Evolutionary conservation across 1,140 invertebrate genomes (phyloP).

Genomic region (Megathymus violae): DNA sequence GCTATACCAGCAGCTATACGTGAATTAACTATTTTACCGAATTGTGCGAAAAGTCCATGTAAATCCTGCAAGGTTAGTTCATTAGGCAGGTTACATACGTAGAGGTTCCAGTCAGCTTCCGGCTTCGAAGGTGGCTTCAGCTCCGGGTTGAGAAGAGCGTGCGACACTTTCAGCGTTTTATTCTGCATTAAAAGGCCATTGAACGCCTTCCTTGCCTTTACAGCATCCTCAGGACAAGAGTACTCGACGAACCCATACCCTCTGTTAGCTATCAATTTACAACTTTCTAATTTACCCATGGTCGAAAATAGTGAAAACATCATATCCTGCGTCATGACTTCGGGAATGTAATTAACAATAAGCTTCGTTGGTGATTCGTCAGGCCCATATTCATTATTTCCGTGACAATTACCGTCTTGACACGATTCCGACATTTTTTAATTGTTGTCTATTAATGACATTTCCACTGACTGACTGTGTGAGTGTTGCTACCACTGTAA

Average conservation of each 20-base stretch:
- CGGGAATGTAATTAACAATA: conserved; percentile 84
- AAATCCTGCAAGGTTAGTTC: conserved; percentile 83
- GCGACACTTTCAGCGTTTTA: conserved; percentile 82
- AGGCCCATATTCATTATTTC: conserved; percentile 81
- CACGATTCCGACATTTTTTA: conserved; percentile 85
- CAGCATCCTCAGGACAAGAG: conserved; percentile 78
- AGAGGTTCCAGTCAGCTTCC: conserved; percentile 83
- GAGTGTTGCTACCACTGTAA: conserved; percentile 59
- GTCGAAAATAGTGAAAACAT: conserved; percentile 84
- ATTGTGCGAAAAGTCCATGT: conserved; percentile 82
- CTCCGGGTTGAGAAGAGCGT: conserved; percentile 81
- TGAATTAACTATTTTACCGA: conserved; percentile 83
- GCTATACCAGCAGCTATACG: conserved; percentile 82
- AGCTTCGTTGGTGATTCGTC: conserved; percentile 84
- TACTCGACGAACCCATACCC: conserved; percentile 84
- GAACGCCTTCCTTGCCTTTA: conserved; percentile 81
- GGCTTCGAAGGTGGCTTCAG: conserved; percentile 80
- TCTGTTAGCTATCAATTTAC: conserved; percentile 84
- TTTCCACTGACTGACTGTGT: conserved; percentile 48
- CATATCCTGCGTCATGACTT: conserved; percentile 84
- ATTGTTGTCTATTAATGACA: conserved; percentile 83
- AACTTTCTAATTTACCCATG: conserved; percentile 84
- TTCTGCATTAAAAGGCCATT: conserved; percentile 83
- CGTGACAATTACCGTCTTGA: conserved; percentile 84
- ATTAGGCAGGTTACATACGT: conserved; percentile 83